Conservation (phyloP, 2,797 vertebrate species). For the Myiotriccus ornatus region DNA sequence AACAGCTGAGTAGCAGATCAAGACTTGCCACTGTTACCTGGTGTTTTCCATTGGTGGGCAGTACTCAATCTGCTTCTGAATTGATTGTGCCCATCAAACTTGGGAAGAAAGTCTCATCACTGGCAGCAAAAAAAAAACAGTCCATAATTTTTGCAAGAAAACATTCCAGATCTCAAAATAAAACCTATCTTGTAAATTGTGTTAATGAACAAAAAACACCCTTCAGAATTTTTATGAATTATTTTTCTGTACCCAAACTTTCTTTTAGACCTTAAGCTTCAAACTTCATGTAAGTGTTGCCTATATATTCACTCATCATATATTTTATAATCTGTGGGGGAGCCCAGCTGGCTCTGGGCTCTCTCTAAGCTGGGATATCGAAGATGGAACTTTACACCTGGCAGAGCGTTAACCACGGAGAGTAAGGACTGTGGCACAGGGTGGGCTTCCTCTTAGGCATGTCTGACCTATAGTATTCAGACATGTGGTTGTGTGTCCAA, state of each 20-base stretch:
- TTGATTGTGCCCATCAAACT: not conserved
- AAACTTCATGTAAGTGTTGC: not conserved
- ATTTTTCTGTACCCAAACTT: not conserved
- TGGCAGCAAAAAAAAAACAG: rapidly evolving
- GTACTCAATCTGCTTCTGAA: not conserved
- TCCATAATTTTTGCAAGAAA: not conserved
- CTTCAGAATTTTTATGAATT: not conserved
- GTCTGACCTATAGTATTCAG: too few species aligned
- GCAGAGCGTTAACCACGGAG: too few species aligned
- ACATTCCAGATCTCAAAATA: not conserved
- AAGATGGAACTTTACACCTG: too few species aligned
- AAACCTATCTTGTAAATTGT: not conserved
- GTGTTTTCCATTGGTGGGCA: not conserved
- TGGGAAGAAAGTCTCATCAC: not conserved
- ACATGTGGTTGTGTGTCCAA: too few species aligned
- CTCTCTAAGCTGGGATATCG: too few species aligned
- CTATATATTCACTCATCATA: not conserved
- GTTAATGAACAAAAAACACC: not conserved
- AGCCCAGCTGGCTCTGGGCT: too few species aligned
- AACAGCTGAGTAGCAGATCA: rapidly evolving
- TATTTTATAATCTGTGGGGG: too few species aligned
- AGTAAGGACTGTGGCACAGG: too few species aligned
- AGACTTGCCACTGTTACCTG: not conserved
- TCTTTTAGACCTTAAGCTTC: not conserved
- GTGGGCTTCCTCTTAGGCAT: too few species aligned